Conservation (phyloP, 2,797 vertebrate species). For the Salarias fasciatus region DNA sequence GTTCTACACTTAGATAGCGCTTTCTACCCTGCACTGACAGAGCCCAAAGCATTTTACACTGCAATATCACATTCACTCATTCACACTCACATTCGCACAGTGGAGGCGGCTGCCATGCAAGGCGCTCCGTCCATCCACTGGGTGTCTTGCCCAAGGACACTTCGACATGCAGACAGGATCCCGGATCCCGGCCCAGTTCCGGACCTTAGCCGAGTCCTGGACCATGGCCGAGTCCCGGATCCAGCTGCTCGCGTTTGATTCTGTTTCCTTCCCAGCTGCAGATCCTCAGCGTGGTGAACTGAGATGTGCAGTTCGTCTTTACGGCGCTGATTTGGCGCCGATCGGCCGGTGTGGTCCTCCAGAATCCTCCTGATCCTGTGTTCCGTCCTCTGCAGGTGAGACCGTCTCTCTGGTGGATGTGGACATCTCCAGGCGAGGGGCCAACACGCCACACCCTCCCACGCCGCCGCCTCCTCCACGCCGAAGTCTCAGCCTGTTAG, state of each 20-base stretch:
- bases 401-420: slow-evolving; percentile 96
- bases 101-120: too few species aligned
- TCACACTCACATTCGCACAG: too few species aligned
- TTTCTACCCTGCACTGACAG: too few species aligned
- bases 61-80: too few species aligned
- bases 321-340: slow-evolving; percentile 57
- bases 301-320: slow-evolving; percentile 43
- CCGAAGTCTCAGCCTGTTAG: slow-evolving; percentile 95
- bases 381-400: slow-evolving; percentile 93
- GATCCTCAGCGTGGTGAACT: slow-evolving; percentile 32
- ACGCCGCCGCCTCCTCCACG: slow-evolving; percentile 95
- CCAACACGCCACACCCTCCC: slow-evolving; percentile 91
- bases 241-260: slow-evolving; percentile 29
- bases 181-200: too few species aligned
- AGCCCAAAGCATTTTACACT: too few species aligned
- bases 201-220: too few species aligned
- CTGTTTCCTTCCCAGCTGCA: slow-evolving; percentile 36
- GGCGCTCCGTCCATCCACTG: too few species aligned
- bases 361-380: slow-evolving; percentile 57
- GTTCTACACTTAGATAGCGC: too few species aligned
- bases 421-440: slow-evolving; percentile 93
- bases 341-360: slow-evolving; percentile 63
- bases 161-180: too few species aligned
- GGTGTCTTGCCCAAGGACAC: too few species aligned
- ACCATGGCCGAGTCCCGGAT: too few species aligned